Evolutionary conservation across 2,797 vertebrate species (phyloP).

Genomic region (Sebastes iracundus): DNA sequence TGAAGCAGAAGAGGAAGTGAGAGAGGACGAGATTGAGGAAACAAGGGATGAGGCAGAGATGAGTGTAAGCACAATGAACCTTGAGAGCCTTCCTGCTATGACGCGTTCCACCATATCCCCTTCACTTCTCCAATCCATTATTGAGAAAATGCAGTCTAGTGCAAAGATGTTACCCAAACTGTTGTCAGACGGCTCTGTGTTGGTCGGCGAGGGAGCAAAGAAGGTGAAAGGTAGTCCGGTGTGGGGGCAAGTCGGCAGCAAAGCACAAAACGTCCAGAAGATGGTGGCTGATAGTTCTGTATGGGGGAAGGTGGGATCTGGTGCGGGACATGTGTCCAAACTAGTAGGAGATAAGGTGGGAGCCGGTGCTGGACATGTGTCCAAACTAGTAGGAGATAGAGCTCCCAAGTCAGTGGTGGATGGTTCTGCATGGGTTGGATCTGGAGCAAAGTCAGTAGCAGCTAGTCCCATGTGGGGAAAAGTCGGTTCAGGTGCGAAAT

Average conservation of each 20-base stretch:
- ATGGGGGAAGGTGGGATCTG: slow-evolving; percentile 63
- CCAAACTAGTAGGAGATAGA: slow-evolving; percentile 60
- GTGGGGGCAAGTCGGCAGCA: slow-evolving; percentile 58
- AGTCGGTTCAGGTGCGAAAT: slow-evolving; percentile 63
- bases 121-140: slow-evolving; percentile 64
- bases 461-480: slow-evolving; percentile 70
- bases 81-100: slow-evolving; percentile 63
- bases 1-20: slow-evolving; percentile 68
- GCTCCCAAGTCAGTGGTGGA: slow-evolving; percentile 64
- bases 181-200: slow-evolving; percentile 58
- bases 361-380: slow-evolving; percentile 47
- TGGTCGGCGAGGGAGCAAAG: slow-evolving; percentile 58
- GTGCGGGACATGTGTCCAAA: slow-evolving; percentile 60
- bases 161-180: slow-evolving; percentile 67
- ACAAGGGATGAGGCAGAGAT: slow-evolving; percentile 75
- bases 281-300: slow-evolving; percentile 58
- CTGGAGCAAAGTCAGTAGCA: slow-evolving; percentile 63
- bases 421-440: slow-evolving; percentile 65
- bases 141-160: slow-evolving; percentile 49
- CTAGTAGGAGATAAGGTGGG: slow-evolving; percentile 61
- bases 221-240: slow-evolving; percentile 52
- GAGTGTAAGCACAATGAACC: slow-evolving; percentile 52
- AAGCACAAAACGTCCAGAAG: slow-evolving; percentile 60
- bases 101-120: slow-evolving; percentile 51
- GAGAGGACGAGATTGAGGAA: slow-evolving; percentile 69